Conservation (phyloP, 2,888 invertebrate genomes). For the Meteorus cinctellus region DNA sequence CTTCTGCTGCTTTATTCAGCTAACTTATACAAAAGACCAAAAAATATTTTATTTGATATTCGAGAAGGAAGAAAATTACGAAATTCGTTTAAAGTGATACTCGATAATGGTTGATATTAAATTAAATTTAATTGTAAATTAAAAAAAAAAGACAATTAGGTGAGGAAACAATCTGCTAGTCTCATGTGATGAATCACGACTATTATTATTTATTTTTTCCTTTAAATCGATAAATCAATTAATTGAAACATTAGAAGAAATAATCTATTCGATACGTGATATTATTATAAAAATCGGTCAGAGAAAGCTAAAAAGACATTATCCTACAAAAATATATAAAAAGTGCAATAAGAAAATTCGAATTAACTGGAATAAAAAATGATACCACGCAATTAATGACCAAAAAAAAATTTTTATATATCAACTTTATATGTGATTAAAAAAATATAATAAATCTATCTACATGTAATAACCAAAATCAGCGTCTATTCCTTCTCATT, state of each 20-base stretch:
- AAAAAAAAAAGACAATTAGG: slow-evolving; percentile 39
- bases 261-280: not conserved
- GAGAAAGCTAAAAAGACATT: not conserved
- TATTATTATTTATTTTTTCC: slow-evolving; percentile 18
- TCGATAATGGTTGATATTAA: not conserved
- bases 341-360: not conserved
- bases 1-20: not conserved
- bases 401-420: not conserved
- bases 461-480: no score
- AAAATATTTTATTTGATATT: not conserved
- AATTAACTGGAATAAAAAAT: not conserved
- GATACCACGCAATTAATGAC: not conserved
- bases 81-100: not conserved
- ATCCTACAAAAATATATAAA: slow-evolving; percentile 3
- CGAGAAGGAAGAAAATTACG: not conserved
- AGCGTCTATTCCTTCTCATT: no score
- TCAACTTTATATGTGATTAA: no score
- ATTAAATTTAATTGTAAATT: slow-evolving; percentile 30
- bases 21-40: not conserved
- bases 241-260: not conserved
- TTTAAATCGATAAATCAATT: slow-evolving; percentile 33
- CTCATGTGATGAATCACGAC: slow-evolving; percentile 8
- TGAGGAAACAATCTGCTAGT: slow-evolving; percentile 6
- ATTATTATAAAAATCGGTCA: not conserved
- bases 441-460: no score